Percentiles rank a stretch among this genome's conserved stretches.
phyloP scores from a whole-genome alignment of 2,797 vertebrate species.

The Adrianichthys oophorus region DNA sequence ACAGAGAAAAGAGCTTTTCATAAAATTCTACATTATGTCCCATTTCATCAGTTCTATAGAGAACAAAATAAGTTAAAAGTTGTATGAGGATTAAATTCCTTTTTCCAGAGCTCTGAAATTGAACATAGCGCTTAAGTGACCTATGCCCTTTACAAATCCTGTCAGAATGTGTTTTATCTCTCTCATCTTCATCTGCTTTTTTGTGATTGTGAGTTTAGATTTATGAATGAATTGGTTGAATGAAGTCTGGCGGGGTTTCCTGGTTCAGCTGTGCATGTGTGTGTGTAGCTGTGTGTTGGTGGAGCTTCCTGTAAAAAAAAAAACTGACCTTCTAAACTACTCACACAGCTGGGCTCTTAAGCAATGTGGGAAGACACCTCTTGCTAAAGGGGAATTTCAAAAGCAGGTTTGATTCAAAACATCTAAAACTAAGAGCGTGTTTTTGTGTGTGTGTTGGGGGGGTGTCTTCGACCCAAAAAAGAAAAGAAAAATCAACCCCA shows the following conservation, averaged over 20 bases:
- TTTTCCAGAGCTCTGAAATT: constrained; percentile 5
- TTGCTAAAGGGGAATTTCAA: constrained; percentile 15
- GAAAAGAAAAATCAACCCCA: background rate
- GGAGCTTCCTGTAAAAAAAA: constrained; percentile 61
- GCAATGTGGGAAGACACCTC: constrained; percentile 48
- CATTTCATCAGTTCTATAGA: constrained; percentile 25
- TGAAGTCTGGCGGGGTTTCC: constrained; percentile 57
- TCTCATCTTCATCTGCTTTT: constrained; percentile 17
- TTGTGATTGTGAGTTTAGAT: constrained; percentile 45
- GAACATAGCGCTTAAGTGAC: constrained; percentile 14
- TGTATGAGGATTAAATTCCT: constrained; percentile 11
- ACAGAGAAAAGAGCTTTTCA: background rate
- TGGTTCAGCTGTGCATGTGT: constrained; percentile 30
- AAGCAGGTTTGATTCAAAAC: constrained; percentile 16
- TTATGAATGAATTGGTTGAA: constrained; percentile 62
- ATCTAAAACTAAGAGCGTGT: background rate
- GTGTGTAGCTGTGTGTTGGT: constrained; percentile 24
- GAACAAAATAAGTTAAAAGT: constrained; percentile 34
- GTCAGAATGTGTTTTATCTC: constrained; percentile 35
- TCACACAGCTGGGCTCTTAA: constrained; percentile 55
- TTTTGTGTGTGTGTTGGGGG: background rate
- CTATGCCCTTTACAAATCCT: constrained; percentile 48
- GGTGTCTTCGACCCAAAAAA: background rate
- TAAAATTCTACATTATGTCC: constrained; percentile 6
- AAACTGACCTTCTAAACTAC: constrained; percentile 53